Base-by-base conservation (phyloP, 2,113 vertebrate genomes). In the Eclectus roratus region DNA sequence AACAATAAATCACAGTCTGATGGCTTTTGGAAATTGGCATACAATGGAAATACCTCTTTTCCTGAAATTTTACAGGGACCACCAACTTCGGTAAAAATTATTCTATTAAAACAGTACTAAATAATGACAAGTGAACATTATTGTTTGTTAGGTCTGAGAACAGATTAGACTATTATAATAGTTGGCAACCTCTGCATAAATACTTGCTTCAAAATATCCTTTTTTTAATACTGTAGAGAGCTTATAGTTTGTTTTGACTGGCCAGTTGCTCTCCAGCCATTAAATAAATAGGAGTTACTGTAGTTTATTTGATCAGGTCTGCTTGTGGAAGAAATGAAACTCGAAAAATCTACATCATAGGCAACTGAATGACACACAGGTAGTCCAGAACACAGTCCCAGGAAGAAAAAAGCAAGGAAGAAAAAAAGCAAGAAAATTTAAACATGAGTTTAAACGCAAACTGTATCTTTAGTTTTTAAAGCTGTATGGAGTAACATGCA, bases 161-260 rank as follows among this genome's bases (percentile, higher is more conserved):
- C 37, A 73, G 43, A 89, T 20, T 10, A 84, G 12, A 11, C 13
- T 72, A 13, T 65, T 61, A n/a, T 8, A 79, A 60, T 60, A 65
- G 24, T n/a, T 85, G 33, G 24, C 20, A 88, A 73, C 10, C 8
- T 79, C 70, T 80, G 9, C 52, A 47, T 82, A 53, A 88, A 82
- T 28, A 18, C 24, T 81, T 79, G 16, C 12, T 88, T 90, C 80
- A 47, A 84, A 91, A 84, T 83, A 80, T 35, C 9, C 6, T 44
- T 89, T 88, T 44, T 47, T 61, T 79, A 74, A 87, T 60, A 47
- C 17, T 61, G 23, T 65, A 63, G 52, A 81, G 33, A 44, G 29
- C 11, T 81, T 88, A n/a, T 85, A 10, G 79, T 85, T 81, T 81
- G 27, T 89, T 91, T 88, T 91, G 20, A 47, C 84, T 95, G 86